These are phyloP conservation scores for Callimorpha dominula DNA, from an alignment of 2,888 invertebrate species.

Conservation along the genomic window DNA sequence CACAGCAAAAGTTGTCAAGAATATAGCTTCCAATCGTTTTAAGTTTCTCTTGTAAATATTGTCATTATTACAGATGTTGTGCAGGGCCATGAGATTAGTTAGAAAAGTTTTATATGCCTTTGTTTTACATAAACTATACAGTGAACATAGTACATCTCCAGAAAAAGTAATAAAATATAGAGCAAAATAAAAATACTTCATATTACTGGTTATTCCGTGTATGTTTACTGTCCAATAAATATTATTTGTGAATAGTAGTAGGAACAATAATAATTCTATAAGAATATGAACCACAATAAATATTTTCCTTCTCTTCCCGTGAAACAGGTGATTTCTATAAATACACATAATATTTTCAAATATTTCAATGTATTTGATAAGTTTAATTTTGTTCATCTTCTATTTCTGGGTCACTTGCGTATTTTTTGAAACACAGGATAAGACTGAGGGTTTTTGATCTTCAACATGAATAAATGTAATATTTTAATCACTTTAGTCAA, in stretches of 20 bases:
- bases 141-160: not conserved
- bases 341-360: slow-evolving; percentile 8
- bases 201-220: not conserved
- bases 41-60: not conserved
- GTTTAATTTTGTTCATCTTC: no score
- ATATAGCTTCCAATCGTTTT: not conserved
- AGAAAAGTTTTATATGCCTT: not conserved
- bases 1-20: not conserved
- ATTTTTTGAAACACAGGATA: no score
- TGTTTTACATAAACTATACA: not conserved
- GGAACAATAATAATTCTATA: not conserved
- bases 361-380: not conserved
- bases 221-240: not conserved
- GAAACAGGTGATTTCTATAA: slow-evolving; percentile 1
- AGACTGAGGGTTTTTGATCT: no score
- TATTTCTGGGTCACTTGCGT: no score
- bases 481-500: no score
- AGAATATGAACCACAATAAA: not conserved
- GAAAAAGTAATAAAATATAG: not conserved
- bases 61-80: not conserved
- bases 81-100: not conserved
- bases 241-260: not conserved
- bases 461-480: no score
- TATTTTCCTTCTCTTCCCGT: not conserved
- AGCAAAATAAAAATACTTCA: not conserved